Conservation (phyloP, 2,113 vertebrate genomes). For the Actinemys pallida region DNA sequence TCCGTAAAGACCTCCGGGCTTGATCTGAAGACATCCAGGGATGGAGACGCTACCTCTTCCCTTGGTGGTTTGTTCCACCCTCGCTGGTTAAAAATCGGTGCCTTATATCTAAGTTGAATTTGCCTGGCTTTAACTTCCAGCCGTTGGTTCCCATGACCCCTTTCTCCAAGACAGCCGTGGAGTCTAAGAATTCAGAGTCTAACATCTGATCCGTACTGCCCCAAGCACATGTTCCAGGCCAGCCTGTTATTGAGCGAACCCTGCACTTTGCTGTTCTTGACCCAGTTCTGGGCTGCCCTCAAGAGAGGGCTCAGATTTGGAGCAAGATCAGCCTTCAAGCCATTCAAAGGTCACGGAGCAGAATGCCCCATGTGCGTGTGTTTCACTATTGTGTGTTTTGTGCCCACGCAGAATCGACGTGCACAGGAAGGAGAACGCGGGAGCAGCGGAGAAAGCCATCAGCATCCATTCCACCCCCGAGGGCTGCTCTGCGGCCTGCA, state of each 20-base stretch:
- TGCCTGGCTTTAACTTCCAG: not conserved
- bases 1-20: not conserved
- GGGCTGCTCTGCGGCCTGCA: constrained; percentile 92
- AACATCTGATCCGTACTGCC: not conserved
- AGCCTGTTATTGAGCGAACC: not conserved
- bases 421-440: constrained; percentile 94
- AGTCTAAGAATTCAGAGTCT: not conserved
- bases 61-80: not conserved
- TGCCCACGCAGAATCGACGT: constrained; percentile 87
- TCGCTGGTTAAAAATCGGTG: not conserved
- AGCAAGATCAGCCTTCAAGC: not conserved
- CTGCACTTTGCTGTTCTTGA: not conserved
- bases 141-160: not conserved
- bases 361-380: fast-evolving
- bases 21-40: not conserved
- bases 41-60: not conserved
- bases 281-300: not conserved
- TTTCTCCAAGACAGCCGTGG: fast-evolving
- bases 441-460: constrained; percentile 95
- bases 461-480: constrained; percentile 95
- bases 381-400: not conserved
- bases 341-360: fast-evolving
- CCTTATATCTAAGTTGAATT: not conserved
- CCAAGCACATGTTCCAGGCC: not conserved
- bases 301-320: not conserved